Evolutionary conservation across 2,888 invertebrate genomes (phyloP).

Genomic region (Hedychridium roseum): DNA sequence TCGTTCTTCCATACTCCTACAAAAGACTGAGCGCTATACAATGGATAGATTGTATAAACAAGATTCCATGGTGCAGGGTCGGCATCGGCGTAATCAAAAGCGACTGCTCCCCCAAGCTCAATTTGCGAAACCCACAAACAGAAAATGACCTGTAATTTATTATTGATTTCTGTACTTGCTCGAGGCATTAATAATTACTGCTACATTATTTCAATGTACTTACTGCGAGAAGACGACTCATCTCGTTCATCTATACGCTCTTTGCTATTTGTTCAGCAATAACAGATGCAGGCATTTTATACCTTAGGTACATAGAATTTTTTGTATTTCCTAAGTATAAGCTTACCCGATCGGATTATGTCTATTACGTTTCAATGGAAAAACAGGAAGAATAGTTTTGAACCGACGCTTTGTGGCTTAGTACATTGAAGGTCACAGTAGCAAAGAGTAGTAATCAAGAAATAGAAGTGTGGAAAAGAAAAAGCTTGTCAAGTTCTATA

Average conservation of each 20-base stretch:
- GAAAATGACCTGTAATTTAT: constrained; percentile 19
- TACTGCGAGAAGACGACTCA: no score
- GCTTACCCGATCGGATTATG: constrained; percentile 22
- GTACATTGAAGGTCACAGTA: not conserved
- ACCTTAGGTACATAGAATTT: constrained; percentile 4
- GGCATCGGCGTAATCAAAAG: constrained; percentile 23
- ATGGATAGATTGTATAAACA: constrained; percentile 36
- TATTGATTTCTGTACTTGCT: not conserved
- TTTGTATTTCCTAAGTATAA: constrained; percentile 12
- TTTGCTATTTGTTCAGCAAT: not conserved
- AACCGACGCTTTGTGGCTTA: not conserved
- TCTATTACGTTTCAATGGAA: constrained; percentile 26
- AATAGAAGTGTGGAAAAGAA: no score
- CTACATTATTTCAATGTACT: not conserved
- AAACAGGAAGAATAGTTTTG: constrained; percentile 4
- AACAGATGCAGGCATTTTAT: no score
- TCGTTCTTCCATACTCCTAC: constrained; percentile 29
- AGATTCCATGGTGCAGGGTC: constrained; percentile 30
- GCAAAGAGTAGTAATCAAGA: constrained; percentile 1
- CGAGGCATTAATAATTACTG: constrained; percentile 16
- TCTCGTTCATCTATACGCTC: constrained; percentile 18
- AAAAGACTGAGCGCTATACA: constrained; percentile 35
- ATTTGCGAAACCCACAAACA: constrained; percentile 17
- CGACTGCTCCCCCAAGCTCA: constrained; percentile 17
- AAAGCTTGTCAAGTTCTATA: no score